Evolutionary conservation across 2,113 vertebrate genomes (phyloP).

Genomic region (Grallaria varia): DNA sequence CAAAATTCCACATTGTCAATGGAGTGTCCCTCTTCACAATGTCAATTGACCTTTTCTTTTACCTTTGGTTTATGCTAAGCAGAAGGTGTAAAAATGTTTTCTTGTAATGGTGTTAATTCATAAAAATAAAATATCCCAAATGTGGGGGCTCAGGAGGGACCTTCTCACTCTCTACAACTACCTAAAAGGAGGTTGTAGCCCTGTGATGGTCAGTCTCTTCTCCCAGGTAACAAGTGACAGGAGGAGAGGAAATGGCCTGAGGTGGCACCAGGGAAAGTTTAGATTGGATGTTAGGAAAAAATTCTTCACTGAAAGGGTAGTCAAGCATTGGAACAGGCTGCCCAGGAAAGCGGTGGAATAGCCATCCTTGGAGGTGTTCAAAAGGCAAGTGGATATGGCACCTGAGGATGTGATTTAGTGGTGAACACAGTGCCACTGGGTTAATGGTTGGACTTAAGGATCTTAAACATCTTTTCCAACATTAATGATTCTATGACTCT

Average conservation of each 20-base stretch:
- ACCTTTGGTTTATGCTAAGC: neutral
- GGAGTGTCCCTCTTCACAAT: neutral
- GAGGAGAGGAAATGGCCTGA: neutral
- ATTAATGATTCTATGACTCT: neutral
- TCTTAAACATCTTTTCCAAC: neutral
- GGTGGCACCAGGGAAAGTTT: neutral
- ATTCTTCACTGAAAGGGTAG: neutral
- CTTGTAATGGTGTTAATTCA: neutral
- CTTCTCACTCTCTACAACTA: neutral
- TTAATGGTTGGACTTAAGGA: neutral
- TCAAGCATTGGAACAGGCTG: neutral
- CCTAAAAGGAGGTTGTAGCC: neutral
- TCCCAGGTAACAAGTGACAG: neutral
- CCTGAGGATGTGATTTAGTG: neutral
- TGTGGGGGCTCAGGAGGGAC: neutral
- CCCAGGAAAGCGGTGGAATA: neutral
- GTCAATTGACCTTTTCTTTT: neutral
- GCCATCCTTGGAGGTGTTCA: neutral
- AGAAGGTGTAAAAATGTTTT: neutral
- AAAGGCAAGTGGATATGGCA: neutral
- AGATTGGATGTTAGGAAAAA: neutral
- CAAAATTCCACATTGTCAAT: neutral
- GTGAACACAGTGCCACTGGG: neutral
- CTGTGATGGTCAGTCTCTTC: neutral
- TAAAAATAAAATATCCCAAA: neutral